phyloP scores from a whole-genome alignment of 2,797 vertebrate species.

The Periparus ater region DNA sequence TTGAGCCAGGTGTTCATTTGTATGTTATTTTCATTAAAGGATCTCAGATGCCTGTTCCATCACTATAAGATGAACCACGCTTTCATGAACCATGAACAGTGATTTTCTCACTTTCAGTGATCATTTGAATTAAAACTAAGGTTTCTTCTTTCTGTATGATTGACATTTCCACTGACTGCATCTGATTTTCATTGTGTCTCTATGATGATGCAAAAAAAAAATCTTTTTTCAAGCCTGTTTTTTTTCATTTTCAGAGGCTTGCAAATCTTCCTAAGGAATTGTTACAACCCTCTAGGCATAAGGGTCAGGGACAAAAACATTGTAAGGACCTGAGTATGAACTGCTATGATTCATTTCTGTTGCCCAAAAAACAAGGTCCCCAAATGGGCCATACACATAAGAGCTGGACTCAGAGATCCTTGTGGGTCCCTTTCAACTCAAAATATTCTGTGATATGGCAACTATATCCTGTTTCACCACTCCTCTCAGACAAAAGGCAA shows the following conservation, averaged over 20 bases:
- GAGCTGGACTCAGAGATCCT: not conserved
- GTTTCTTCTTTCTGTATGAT: not conserved
- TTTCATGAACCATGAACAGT: not conserved
- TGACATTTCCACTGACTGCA: not conserved
- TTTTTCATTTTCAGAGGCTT: not conserved
- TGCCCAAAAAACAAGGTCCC: not conserved
- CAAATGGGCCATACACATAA: not conserved
- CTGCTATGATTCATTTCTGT: not conserved
- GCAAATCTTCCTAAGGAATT: not conserved
- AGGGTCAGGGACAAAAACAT: not conserved
- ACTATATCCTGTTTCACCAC: not conserved
- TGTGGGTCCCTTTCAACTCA: not conserved
- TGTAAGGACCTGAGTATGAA: not conserved
- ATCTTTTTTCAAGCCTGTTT: not conserved
- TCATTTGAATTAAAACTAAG: not conserved
- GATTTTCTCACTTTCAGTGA: not conserved
- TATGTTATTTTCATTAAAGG: not conserved
- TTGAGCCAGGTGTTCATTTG: not conserved
- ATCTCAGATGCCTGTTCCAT: not conserved
- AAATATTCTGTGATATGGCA: not conserved
- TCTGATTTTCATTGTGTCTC: not conserved
- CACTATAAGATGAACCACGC: not conserved
- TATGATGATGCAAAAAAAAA: fast-evolving
- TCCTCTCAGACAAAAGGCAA: not conserved
- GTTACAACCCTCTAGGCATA: not conserved